Evolutionary conservation across 2,797 vertebrate species (phyloP).

Genomic region (Sebastes alutus): DNA sequence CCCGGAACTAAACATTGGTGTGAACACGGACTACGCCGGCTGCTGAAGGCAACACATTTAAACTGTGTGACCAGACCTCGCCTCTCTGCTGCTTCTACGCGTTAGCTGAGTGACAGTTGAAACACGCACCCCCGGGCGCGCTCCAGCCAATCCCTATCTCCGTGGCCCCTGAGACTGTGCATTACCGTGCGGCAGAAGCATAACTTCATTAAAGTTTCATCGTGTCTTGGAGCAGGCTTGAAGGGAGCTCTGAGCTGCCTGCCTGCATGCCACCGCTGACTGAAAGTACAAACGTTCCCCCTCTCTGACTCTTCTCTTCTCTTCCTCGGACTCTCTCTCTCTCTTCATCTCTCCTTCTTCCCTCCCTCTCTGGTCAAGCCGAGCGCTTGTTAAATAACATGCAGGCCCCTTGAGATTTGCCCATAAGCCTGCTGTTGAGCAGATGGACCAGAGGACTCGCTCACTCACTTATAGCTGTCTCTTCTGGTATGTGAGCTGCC

Average conservation of each 20-base stretch:
- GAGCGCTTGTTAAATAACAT: slow-evolving; percentile 46
- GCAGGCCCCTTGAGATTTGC: slow-evolving; percentile 34
- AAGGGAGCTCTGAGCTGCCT: slow-evolving; percentile 42
- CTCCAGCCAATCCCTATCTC: slow-evolving; percentile 38
- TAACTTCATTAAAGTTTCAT: slow-evolving; percentile 72
- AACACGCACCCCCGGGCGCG: slow-evolving; percentile 24
- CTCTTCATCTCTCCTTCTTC: background rate
- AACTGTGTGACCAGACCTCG: slow-evolving; percentile 10
- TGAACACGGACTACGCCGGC: background rate
- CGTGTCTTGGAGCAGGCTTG: slow-evolving; percentile 48
- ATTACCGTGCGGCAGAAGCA: slow-evolving; percentile 45
- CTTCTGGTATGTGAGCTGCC: slow-evolving; percentile 30
- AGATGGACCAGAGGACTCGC: slow-evolving; percentile 29
- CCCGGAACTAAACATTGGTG: background rate
- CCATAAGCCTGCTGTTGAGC: slow-evolving; percentile 21
- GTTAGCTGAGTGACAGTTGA: slow-evolving; percentile 46
- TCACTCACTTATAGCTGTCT: slow-evolving; percentile 44
- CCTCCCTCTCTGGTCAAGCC: slow-evolving; percentile 3
- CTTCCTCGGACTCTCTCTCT: background rate
- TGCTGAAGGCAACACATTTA: background rate
- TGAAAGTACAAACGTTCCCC: slow-evolving; percentile 14
- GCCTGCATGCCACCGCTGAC: slow-evolving; percentile 15
- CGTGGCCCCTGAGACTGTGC: slow-evolving; percentile 14
- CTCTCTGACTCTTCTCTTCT: slow-evolving; percentile 4
- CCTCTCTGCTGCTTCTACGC: background rate